Evolutionary conservation across 2,797 vertebrate genomes (phyloP), one percentile per base, ranked within the genome.

Genomic region (Leucoraja ocellata): DNA sequence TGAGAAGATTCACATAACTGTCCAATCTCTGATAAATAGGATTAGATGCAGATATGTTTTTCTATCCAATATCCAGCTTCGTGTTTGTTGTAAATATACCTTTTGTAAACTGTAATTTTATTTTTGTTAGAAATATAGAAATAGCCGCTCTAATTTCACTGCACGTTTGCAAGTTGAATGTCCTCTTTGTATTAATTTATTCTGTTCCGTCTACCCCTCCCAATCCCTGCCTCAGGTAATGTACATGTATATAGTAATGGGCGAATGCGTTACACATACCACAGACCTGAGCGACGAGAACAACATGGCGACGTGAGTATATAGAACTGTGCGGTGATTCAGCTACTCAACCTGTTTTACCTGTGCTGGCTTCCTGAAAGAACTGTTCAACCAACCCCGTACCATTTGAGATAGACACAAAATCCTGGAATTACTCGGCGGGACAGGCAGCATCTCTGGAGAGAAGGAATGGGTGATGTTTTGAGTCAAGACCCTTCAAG

Each of bases 161-260:
- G 71, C 11, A 73, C 9, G 28, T 9, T 13, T 58, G 68, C 3
- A n/a, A 10, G 6, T n/a, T 76, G 25, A n/a, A 92, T 28, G 25
- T 23, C 71, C 73, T 92, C 71, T 74, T 92, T 28, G 76, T 58
- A 74, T 36, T 92, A 74, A 76, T 92, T 54, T 54, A 71, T 92
- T 54, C 39, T 91, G 39, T 74, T 74, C 39, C 10, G 39, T 46
- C 39, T 6, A 74, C 4, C 23, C 2, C 71, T 58, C 36, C 21
- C 36, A 32, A 88, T 94, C 93, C 93, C 13, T 46, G 73, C 94
- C 83, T 0, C 94, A 99, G 99, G 98, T 96, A 98, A 98, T 0
- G 96, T 98, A 94, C 97, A 99, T 0, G 96, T 98, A 28, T 99
- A 99, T 96, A 97, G 98, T 95, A 99, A 99, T 0, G 98, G 98